Evolutionary conservation across 1,140 invertebrate genomes (phyloP).

Genomic region (Aricia agestis): DNA sequence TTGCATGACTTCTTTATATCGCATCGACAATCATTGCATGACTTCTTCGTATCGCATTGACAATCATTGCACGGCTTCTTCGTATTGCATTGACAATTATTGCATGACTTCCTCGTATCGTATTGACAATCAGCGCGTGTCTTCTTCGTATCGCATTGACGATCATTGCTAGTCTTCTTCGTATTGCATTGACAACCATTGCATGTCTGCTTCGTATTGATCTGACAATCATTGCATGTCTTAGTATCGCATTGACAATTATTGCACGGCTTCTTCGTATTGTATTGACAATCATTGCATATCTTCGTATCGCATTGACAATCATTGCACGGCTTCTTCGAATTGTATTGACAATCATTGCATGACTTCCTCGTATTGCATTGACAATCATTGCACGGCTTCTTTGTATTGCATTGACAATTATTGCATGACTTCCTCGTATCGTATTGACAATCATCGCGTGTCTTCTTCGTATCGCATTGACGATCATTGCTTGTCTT

Average conservation of each 20-base stretch:
- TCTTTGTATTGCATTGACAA: neutral
- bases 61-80: constrained; percentile 22
- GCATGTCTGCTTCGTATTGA: constrained; percentile 16
- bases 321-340: constrained; percentile 13
- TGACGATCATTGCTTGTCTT: constrained; percentile 36
- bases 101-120: no score
- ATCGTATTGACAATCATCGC: constrained; percentile 30
- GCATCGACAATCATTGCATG: no score
- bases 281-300: constrained; percentile 15
- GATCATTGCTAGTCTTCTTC: neutral
- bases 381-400: no score
- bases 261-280: constrained; percentile 25
- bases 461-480: no score
- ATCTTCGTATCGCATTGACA: constrained; percentile 21
- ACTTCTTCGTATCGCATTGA: no score
- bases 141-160: constrained; percentile 20
- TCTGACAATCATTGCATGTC: constrained; percentile 23
- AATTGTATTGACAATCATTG: constrained; percentile 19
- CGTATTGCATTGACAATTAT: constrained; percentile 30
- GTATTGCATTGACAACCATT: constrained; percentile 35
- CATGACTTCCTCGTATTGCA: neutral
- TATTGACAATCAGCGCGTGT: constrained; percentile 36
- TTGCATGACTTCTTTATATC: neutral
- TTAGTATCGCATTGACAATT: constrained; percentile 23
- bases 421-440: constrained; percentile 22